Percentiles rank a stretch among this genome's conserved stretches.
Conservation (phyloP, 2,797 vertebrate species). For the Poecile montanus region DNA sequence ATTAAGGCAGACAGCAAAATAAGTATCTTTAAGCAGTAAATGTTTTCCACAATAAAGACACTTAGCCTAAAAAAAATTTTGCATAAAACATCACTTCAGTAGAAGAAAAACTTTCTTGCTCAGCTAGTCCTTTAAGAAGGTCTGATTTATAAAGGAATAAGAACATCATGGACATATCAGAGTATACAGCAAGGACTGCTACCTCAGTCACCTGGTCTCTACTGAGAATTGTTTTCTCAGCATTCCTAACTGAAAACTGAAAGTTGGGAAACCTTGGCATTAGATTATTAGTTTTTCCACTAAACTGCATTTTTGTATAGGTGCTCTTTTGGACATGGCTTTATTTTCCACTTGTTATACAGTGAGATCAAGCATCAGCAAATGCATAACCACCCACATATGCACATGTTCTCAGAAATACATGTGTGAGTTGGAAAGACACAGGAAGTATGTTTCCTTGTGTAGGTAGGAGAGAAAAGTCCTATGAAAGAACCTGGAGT, state of each 20-base stretch:
- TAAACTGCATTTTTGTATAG: neutral
- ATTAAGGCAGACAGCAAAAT: constrained; percentile 60
- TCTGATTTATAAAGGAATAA: neutral
- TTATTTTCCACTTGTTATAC: neutral
- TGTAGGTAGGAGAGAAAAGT: neutral
- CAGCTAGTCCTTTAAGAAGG: neutral
- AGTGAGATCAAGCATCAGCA: neutral
- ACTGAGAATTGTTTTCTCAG: neutral
- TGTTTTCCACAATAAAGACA: constrained; percentile 45
- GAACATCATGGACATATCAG: fast-evolving
- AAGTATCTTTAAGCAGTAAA: constrained; percentile 47
- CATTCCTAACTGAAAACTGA: neutral
- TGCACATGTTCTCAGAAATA: neutral
- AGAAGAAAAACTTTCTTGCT: neutral
- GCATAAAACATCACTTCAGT: neutral
- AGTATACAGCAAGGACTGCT: neutral
- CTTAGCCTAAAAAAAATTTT: constrained; percentile 34
- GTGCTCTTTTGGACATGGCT: neutral
- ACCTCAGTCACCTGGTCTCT: neutral
- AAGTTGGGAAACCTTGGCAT: neutral
- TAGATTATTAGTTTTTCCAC: neutral
- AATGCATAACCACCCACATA: neutral
- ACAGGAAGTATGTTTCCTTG: neutral
- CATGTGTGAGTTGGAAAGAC: neutral
- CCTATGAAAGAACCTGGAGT: neutral